These are phyloP conservation scores for Phalacrocorax brasilianus DNA, from an alignment of 2,113 vertebrate genomes.

Conservation along the genomic window DNA sequence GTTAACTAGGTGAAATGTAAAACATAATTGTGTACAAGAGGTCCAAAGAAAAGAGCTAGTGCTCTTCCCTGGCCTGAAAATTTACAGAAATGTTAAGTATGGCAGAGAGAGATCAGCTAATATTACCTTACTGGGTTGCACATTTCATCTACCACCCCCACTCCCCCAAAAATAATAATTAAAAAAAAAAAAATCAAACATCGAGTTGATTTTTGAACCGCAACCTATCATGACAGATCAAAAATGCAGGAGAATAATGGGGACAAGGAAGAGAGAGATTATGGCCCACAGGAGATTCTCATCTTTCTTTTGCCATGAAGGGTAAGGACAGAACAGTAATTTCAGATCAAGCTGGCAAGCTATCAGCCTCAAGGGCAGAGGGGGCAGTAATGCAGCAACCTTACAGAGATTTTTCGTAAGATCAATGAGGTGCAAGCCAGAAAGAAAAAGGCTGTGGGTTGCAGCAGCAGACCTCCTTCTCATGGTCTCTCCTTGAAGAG, in stretches of 20 bases:
- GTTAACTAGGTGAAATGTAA: background rate
- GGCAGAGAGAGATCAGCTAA: background rate
- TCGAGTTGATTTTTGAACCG: background rate
- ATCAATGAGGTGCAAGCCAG: background rate
- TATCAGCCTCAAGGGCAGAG: background rate
- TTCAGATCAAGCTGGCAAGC: background rate
- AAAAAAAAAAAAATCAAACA: too few relatives aligned
- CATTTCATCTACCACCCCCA: background rate
- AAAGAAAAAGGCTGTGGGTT: background rate
- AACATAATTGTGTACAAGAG: background rate
- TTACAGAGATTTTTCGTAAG: background rate
- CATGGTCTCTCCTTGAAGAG: background rate
- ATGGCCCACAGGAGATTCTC: background rate
- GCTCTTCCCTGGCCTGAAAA: background rate
- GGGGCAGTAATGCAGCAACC: background rate
- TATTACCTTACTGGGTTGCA: background rate
- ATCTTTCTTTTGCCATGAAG: too few relatives aligned
- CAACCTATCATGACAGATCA: background rate
- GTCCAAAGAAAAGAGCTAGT: background rate
- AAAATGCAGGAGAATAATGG: background rate
- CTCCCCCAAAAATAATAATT: background rate
- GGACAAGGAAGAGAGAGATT: background rate
- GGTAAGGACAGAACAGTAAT: background rate
- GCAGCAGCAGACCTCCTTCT: background rate
- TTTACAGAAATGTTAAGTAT: background rate